phyloP scores from a whole-genome alignment of 2,113 vertebrate genomes.

The Oryzias javanicus region DNA sequence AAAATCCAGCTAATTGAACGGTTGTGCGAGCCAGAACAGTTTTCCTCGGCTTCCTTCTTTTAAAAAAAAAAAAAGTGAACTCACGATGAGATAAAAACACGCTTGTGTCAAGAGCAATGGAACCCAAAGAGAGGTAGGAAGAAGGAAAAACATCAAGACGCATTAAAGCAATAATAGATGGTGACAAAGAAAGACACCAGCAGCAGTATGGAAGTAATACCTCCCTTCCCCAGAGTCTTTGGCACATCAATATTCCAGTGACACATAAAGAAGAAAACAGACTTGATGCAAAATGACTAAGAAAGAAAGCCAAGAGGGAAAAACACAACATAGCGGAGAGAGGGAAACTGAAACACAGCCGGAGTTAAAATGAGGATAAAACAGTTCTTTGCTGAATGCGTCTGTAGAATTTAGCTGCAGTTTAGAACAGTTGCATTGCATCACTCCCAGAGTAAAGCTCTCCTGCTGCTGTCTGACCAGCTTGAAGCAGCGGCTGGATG shows the following conservation, averaged over 20 bases:
- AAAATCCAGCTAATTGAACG: too few relatives aligned
- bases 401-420: slow-evolving; percentile 22
- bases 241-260: slow-evolving; percentile 21
- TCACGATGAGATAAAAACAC: background rate
- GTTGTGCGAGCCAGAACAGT: too few relatives aligned
- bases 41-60: background rate
- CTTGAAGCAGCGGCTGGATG: background rate
- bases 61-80: background rate
- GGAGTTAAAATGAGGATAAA: slow-evolving; percentile 19
- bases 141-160: background rate
- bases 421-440: background rate
- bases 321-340: background rate
- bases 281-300: slow-evolving; percentile 4
- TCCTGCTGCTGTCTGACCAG: background rate
- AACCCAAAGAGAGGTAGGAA: background rate
- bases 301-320: slow-evolving; percentile 12
- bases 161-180: slow-evolving; percentile 35
- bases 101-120: background rate
- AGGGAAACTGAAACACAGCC: slow-evolving; percentile 2
- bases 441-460: slow-evolving; percentile 3
- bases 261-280: background rate
- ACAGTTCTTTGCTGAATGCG: slow-evolving; percentile 16
- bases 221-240: slow-evolving; percentile 11
- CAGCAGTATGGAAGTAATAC: slow-evolving; percentile 19
- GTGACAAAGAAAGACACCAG: slow-evolving; percentile 51